phyloP scores from a whole-genome alignment of 2,797 vertebrate species.

The Sus cebifrons region DNA sequence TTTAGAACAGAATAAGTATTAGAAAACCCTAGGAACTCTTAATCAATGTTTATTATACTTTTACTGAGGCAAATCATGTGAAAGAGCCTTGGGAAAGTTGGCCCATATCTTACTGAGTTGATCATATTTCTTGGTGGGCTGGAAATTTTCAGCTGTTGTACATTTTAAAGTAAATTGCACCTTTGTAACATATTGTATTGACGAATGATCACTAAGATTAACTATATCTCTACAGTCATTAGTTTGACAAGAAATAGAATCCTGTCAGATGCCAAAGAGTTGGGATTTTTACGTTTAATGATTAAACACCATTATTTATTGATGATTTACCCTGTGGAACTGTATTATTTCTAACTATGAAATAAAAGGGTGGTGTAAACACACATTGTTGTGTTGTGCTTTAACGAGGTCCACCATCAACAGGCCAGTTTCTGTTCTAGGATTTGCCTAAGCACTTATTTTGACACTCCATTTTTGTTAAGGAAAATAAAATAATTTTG shows the following conservation, averaged over 20 bases:
- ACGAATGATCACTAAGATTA: slow-evolving; percentile 86
- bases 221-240: slow-evolving; percentile 88
- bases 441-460: slow-evolving; percentile 34
- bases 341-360: slow-evolving; percentile 90
- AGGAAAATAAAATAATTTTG: neutral
- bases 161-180: slow-evolving; percentile 87
- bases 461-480: slow-evolving; percentile 50
- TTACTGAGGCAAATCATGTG: slow-evolving; percentile 69
- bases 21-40: slow-evolving; percentile 78
- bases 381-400: slow-evolving; percentile 84
- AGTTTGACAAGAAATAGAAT: slow-evolving; percentile 87
- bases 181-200: slow-evolving; percentile 86
- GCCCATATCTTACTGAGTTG: slow-evolving; percentile 64
- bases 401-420: slow-evolving; percentile 50
- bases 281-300: slow-evolving; percentile 88
- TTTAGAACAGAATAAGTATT: slow-evolving; percentile 67
- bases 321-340: slow-evolving; percentile 88
- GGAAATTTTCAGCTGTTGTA: slow-evolving; percentile 75
- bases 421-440: neutral
- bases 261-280: slow-evolving; percentile 90
- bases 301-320: slow-evolving; percentile 88
- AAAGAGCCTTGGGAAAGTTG: slow-evolving; percentile 66
- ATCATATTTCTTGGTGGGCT: slow-evolving; percentile 77
- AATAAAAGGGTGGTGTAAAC: slow-evolving; percentile 89
- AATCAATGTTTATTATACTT: slow-evolving; percentile 70